A percentile compares a stretch with the other conserved stretches of the same genome.
Conservation (phyloP, 2,888 invertebrate genomes). For the Candidula unifasciata region DNA sequence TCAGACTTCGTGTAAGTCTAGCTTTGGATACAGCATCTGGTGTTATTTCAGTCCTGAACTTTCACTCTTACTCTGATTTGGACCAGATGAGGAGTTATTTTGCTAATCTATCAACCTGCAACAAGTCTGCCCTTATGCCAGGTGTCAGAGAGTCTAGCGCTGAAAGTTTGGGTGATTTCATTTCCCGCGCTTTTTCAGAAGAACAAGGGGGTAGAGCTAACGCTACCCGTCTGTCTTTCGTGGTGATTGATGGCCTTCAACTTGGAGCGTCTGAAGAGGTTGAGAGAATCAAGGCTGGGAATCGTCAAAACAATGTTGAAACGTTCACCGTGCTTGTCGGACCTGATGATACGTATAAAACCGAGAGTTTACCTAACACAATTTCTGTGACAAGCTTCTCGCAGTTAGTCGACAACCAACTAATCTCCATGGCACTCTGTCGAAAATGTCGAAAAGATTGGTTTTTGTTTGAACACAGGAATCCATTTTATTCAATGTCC, state of each 20-base stretch:
- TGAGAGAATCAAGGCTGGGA: not conserved
- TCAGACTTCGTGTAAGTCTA: not conserved
- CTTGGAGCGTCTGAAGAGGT: not conserved
- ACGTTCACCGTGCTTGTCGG: not conserved
- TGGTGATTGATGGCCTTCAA: not conserved
- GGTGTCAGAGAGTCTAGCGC: not conserved
- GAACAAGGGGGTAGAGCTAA: not conserved
- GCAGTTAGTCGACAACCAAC: not conserved
- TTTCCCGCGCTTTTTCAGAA: not conserved
- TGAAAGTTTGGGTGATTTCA: not conserved
- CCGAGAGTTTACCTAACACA: not conserved
- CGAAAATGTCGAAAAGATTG: conserved; percentile 4
- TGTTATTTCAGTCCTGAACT: not conserved
- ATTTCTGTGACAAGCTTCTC: not conserved
- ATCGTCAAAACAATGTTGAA: not conserved
- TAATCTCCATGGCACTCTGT: conserved; percentile 22
- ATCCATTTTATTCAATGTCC: not conserved
- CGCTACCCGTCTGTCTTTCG: not conserved
- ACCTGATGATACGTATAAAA: not conserved
- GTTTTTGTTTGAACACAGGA: not conserved
- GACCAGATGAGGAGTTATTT: not conserved
- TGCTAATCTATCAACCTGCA: not conserved
- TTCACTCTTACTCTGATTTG: not conserved
- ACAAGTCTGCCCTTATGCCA: not conserved
- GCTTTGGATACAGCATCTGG: not conserved